Percentiles rank a stretch among this genome's conserved stretches.
phyloP scores from a whole-genome alignment of 2,113 vertebrate species.

The Myocastor coypus region DNA sequence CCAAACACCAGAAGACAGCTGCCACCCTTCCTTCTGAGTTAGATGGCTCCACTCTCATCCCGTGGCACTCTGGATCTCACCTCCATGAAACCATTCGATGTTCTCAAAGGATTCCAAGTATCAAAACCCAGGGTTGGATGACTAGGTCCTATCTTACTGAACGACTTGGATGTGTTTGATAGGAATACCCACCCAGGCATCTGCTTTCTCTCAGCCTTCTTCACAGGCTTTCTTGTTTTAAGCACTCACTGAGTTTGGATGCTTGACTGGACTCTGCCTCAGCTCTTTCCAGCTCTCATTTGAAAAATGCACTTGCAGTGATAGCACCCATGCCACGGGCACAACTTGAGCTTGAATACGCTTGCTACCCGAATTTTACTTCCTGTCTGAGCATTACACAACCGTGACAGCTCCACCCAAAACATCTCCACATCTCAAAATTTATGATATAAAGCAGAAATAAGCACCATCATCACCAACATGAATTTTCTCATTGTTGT shows the following conservation, averaged over 20 bases:
- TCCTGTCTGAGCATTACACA: not conserved
- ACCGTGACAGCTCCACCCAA: not conserved
- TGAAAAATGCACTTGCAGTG: too few relatives aligned
- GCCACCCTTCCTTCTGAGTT: not conserved
- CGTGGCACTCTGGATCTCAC: not conserved
- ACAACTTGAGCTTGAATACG: not conserved
- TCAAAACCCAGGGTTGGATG: not conserved
- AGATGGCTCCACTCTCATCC: not conserved
- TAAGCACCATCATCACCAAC: not conserved
- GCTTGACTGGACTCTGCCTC: not conserved
- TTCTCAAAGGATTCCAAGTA: not conserved
- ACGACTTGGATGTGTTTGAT: not conserved
- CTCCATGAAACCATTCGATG: rapidly evolving
- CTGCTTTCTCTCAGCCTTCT: too few relatives aligned
- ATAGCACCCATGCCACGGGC: rapidly evolving
- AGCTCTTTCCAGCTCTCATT: not conserved
- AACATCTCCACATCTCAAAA: not conserved
- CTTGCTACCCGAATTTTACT: not conserved
- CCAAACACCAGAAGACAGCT: not conserved
- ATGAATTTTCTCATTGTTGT: not conserved
- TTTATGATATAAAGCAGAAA: not conserved
- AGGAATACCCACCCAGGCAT: rapidly evolving
- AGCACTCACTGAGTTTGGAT: not conserved
- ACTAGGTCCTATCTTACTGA: not conserved
- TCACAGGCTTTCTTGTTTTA: not conserved